These are phyloP conservation scores for Bettongia penicillata DNA, from an alignment of 2,113 vertebrate species.

Conservation along the genomic window DNA sequence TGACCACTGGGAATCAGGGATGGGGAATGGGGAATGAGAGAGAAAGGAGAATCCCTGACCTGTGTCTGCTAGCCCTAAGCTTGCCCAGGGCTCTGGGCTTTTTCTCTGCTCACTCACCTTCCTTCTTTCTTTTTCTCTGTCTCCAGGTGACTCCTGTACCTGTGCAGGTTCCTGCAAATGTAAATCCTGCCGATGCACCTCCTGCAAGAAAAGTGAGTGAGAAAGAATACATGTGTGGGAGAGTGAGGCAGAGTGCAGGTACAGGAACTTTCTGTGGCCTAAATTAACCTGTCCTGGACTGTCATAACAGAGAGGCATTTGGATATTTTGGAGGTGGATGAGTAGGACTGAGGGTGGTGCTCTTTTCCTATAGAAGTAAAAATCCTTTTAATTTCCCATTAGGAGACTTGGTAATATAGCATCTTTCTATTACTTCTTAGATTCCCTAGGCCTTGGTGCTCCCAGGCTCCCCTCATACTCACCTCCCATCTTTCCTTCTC, in stretches of 20 bases:
- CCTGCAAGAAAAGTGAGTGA: slow-evolving; percentile 89
- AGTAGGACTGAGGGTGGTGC: background rate
- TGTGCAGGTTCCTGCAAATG: slow-evolving; percentile 85
- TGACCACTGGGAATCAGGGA: background rate
- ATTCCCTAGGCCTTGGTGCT: fast-evolving
- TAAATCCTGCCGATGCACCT: slow-evolving; percentile 87
- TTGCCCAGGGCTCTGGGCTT: too few species aligned
- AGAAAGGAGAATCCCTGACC: background rate
- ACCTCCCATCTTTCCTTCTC: background rate
- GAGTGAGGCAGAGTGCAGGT: background rate
- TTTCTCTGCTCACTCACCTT: background rate
- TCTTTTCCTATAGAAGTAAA: background rate
- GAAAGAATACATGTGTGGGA: background rate
- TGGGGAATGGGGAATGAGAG: background rate
- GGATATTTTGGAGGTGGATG: background rate
- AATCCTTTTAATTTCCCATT: background rate
- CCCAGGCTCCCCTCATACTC: background rate
- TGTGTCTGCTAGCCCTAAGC: background rate
- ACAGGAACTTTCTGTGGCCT: background rate
- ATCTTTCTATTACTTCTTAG: too few species aligned
- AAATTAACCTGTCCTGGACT: background rate
- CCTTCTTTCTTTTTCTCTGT: background rate
- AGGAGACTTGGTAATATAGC: background rate
- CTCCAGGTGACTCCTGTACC: slow-evolving; percentile 85
- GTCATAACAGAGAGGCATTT: background rate